Conservation (phyloP, 2,797 vertebrate genomes). For the Danio jaintianensis region DNA sequence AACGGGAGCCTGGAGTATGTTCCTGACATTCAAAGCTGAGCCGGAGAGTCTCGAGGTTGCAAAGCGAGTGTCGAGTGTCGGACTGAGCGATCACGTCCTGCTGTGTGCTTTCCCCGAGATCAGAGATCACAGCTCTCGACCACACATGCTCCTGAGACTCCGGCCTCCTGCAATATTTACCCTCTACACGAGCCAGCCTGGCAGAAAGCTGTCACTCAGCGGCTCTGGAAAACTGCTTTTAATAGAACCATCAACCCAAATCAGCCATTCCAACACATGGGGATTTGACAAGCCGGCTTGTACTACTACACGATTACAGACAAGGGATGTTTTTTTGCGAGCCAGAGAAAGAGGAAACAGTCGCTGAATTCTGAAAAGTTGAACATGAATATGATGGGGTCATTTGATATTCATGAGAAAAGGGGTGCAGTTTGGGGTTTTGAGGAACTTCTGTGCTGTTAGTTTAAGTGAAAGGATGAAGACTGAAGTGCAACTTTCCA, state of each 20-base stretch:
- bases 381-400: constrained; percentile 23
- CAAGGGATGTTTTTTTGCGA: constrained; percentile 30
- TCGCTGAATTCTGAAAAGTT: constrained; percentile 33
- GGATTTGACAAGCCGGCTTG: constrained; percentile 37
- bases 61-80: constrained; percentile 47
- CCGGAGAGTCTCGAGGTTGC: constrained; percentile 51
- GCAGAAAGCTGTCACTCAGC: constrained; percentile 64
- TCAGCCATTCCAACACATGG: constrained; percentile 35
- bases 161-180: constrained; percentile 75
- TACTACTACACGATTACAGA: constrained; percentile 20
- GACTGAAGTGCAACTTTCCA: not conserved
- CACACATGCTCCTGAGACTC: constrained; percentile 66
- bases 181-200: constrained; percentile 62
- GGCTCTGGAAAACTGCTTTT: constrained; percentile 44
- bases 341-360: constrained; percentile 15
- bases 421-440: constrained; percentile 25
- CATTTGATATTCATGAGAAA: constrained; percentile 15
- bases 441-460: constrained; percentile 23
- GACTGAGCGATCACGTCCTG: constrained; percentile 66
- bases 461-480: constrained; percentile 4
- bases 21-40: constrained; percentile 66
- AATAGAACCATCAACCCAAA: constrained; percentile 55
- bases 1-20: constrained; percentile 60
- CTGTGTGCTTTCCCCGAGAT: constrained; percentile 72
- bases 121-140: constrained; percentile 73